These are phyloP conservation scores for Panagrolaimus sp. DNA, from an alignment of 1,140 invertebrate genomes.

Conservation along the genomic window DNA sequence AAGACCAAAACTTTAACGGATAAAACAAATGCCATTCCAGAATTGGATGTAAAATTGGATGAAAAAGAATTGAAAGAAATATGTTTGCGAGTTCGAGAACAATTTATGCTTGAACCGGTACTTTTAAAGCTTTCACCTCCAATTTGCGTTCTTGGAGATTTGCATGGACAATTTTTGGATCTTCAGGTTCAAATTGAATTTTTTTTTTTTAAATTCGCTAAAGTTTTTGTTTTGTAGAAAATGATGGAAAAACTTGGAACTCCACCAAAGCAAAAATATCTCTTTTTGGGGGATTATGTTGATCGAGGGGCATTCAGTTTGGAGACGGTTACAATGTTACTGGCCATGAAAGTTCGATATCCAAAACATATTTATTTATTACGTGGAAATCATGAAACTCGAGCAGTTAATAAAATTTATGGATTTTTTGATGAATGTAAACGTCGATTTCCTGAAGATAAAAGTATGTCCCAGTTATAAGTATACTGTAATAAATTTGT, in stretches of 20 bases:
- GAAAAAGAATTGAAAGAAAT: slow-evolving; percentile 15
- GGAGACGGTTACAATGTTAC: slow-evolving; percentile 92
- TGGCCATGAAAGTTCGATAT: slow-evolving; percentile 91
- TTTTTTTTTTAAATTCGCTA: neutral
- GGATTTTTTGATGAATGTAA: slow-evolving; percentile 92
- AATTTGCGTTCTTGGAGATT: slow-evolving; percentile 20
- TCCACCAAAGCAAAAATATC: slow-evolving; percentile 16
- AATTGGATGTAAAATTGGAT: slow-evolving; percentile 1
- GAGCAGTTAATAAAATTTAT: slow-evolving; percentile 99
- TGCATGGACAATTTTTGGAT: slow-evolving; percentile 26
- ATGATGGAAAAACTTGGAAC: slow-evolving; percentile 19
- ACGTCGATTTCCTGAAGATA: slow-evolving; percentile 66
- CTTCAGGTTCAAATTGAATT: neutral
- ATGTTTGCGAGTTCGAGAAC: slow-evolving; percentile 16
- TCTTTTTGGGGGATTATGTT: slow-evolving; percentile 25
- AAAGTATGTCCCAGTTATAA: slow-evolving; percentile 4
- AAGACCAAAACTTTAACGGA: neutral
- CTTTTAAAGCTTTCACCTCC: slow-evolving; percentile 3
- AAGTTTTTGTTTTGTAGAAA: neutral
- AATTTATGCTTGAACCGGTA: slow-evolving; percentile 22
- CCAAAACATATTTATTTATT: slow-evolving; percentile 95
- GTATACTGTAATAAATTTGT: slow-evolving; percentile 35
- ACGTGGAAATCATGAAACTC: slow-evolving; percentile 86
- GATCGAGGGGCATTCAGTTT: slow-evolving; percentile 96
- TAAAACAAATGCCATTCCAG: neutral